A percentile compares a stretch with the other conserved stretches of the same genome.
phyloP scores from a whole-genome alignment of 2,797 vertebrate species.

The Spinus olivaceus region DNA sequence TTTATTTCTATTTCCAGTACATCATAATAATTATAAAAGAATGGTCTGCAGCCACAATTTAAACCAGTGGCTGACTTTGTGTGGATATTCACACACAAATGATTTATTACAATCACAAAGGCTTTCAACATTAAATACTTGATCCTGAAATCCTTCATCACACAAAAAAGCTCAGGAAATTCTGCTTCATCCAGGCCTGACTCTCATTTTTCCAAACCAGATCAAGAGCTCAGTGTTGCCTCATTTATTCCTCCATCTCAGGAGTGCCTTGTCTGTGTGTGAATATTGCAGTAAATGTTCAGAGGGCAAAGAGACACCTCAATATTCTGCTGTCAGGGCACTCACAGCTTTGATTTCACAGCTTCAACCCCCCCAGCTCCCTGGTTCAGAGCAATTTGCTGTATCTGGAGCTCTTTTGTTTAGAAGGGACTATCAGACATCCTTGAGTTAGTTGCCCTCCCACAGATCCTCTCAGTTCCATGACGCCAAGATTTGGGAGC shows the following conservation, averaged over 20 bases:
- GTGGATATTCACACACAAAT: not conserved
- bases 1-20: not conserved
- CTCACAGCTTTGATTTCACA: not conserved
- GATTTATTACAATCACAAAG: not conserved
- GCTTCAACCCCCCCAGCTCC: not conserved
- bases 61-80: not conserved
- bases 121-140: not conserved
- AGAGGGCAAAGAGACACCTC: not conserved
- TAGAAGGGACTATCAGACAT: not conserved
- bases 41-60: not conserved
- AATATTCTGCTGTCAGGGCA: not conserved
- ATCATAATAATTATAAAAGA: not conserved
- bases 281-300: not conserved
- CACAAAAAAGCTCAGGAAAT: not conserved
- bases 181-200: not conserved
- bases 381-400: not conserved
- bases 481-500: not conserved
- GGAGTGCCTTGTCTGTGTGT: not conserved
- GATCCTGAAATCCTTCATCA: not conserved
- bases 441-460: not conserved
- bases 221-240: not conserved
- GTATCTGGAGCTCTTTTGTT: not conserved
- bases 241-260: not conserved
- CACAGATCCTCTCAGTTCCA: not conserved
- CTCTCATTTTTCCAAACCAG: not conserved